Percentiles rank a stretch among this genome's conserved stretches.
phyloP scores from a whole-genome alignment of 1,140 invertebrate species.

The Leptonema lineaticorne region DNA sequence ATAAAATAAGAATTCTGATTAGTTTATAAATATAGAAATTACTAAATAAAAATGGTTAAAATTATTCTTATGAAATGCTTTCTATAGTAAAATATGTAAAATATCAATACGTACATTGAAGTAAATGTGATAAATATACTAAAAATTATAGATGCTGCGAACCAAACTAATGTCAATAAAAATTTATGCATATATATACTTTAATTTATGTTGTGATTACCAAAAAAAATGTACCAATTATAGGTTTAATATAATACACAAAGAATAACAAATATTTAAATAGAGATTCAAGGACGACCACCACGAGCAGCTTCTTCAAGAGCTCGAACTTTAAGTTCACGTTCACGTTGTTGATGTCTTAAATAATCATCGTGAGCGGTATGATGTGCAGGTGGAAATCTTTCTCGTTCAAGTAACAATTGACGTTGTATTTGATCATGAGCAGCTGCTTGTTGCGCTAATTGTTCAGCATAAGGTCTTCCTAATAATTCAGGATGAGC shows the following conservation, averaged over 20 bases:
- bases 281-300: constrained; percentile 61
- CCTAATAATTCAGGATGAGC: constrained; percentile 75
- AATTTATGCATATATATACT: not conserved
- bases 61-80: too few species aligned
- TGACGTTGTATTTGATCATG: constrained; percentile 86
- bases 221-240: not conserved
- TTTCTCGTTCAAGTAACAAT: constrained; percentile 79
- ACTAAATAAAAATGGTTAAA: too few species aligned
- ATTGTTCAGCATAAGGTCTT: constrained; percentile 78
- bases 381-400: constrained; percentile 63
- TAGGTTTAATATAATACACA: not conserved
- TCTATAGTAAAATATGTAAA: too few species aligned
- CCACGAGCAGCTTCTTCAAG: constrained; percentile 82
- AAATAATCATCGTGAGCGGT: constrained; percentile 81
- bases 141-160: too few species aligned
- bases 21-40: too few species aligned
- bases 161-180: too few species aligned
- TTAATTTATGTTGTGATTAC: not conserved
- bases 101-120: too few species aligned
- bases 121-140: too few species aligned
- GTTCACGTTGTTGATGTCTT: constrained; percentile 76
- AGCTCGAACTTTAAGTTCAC: constrained; percentile 80
- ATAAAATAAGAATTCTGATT: too few species aligned
- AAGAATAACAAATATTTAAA: constrained; percentile 20
- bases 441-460: constrained; percentile 76